Percentiles rank a stretch among this genome's conserved stretches.
phyloP scores from a whole-genome alignment of 1,140 invertebrate genomes.

The Drosophila varians region DNA sequence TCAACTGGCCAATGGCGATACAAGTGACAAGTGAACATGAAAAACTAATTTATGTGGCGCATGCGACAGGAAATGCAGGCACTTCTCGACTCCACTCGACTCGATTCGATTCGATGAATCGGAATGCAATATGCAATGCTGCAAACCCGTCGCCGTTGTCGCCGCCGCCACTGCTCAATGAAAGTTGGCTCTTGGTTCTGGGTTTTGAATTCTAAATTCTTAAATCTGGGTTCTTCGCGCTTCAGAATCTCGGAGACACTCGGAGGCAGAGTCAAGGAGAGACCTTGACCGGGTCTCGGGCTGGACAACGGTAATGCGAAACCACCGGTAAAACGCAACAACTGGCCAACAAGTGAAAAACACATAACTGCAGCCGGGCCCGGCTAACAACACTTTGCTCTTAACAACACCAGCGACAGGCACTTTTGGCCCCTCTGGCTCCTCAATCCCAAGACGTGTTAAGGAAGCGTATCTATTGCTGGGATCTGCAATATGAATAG shows the following conservation, averaged over 20 bases:
- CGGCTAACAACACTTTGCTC: conserved; percentile 76
- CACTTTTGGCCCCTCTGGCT: conserved; percentile 38
- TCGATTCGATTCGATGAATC: conserved; percentile 36
- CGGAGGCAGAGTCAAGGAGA: conserved; percentile 24
- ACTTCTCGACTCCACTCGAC: conserved; percentile 12
- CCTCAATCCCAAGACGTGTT: conserved; percentile 54
- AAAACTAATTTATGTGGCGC: conserved; percentile 78
- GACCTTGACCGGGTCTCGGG: conserved; percentile 66
- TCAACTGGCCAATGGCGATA: conserved; percentile 54
- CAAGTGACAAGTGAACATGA: conserved; percentile 74
- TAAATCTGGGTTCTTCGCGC: not conserved
- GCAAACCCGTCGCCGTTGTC: conserved; percentile 16
- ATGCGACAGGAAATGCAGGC: conserved; percentile 60
- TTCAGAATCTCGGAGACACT: conserved; percentile 29
- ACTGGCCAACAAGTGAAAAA: conserved; percentile 46
- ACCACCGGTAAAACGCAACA: conserved; percentile 68
- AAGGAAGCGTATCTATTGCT: conserved; percentile 65
- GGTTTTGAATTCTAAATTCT: conserved; percentile 3
- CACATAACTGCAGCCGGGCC: conserved; percentile 38
- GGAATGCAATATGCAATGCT: conserved; percentile 26
- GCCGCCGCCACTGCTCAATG: conserved; percentile 33
- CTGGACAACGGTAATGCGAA: conserved; percentile 70
- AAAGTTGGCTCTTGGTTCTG: conserved; percentile 29
- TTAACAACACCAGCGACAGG: conserved; percentile 57
- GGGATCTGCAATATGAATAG: conserved; percentile 27